Evolutionary conservation across 2,113 vertebrate species (phyloP), one percentile per base, ranked within the genome.

Genomic region (Tenebrosternarchus preto): DNA sequence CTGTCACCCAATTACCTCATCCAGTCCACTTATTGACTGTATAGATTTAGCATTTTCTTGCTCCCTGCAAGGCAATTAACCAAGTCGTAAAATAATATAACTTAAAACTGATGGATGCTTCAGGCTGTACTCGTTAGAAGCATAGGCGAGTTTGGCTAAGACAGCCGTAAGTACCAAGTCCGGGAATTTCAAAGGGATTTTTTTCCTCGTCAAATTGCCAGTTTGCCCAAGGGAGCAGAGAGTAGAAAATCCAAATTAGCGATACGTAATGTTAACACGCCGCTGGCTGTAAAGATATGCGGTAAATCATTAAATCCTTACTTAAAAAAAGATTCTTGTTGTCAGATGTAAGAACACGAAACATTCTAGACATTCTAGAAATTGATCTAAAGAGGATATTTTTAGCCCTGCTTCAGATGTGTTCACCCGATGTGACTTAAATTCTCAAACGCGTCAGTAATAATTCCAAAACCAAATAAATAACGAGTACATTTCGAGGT

Each of bases 21-120:
- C 59, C 31, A 72, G 50, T 53, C 66, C 43, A 74, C 46, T 25
- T 69, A 39, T 60, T 17, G 55, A 61, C 39, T 73, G 50, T 53
- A 78, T 16, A 63, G 50, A 66, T 78, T 78, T 72, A 55, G 22
- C 25, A n/a, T 78, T 27, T n/a, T 39, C 50, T 74, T 53, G 29
- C 33, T 63, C 39, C 36, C 39, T 50, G 61, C 46, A 74, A 82
- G 50, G 29, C 33, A 57, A 78, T 79, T 69, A 43, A 31, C 64
- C 61, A 73, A 68, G 79, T 68, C 73, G 43, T 25, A 46, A 74
- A 82, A 74, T 50, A 59, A 77, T 66, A 60, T 57, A 64, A 57
- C 33, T 67, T 73, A 46, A 73, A 73, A 72, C 22, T 73, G 31
- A 56, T 67, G 33, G 11, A 29, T 3, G 61, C 50, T 68, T 31